Evolutionary conservation across 2,113 vertebrate genomes (phyloP).

Genomic region (Lepidothrix coronata): DNA sequence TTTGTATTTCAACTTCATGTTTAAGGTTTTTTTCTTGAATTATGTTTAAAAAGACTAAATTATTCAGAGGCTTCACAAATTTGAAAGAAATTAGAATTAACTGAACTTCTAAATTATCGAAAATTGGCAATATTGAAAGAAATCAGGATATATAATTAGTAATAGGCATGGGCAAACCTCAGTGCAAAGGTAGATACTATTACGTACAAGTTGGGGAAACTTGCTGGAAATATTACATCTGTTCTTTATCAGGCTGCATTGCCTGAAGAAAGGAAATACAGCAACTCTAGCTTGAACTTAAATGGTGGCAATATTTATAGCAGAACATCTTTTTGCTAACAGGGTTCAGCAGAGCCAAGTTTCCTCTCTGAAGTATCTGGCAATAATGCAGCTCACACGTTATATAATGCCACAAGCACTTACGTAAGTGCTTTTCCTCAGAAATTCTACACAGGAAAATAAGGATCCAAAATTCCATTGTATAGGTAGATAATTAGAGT

Average conservation of each 20-base stretch:
- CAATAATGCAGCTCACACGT: fast-evolving
- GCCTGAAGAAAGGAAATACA: background rate
- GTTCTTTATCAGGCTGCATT: background rate
- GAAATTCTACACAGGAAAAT: background rate
- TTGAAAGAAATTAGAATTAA: background rate
- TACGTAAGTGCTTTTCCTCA: background rate
- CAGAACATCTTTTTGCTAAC: background rate
- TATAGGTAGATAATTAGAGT: background rate
- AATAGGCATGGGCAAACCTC: background rate
- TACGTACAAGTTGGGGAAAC: background rate
- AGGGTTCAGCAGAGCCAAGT: background rate
- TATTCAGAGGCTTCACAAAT: background rate
- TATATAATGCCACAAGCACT: background rate
- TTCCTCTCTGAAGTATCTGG: background rate
- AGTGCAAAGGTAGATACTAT: background rate
- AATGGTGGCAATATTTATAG: background rate
- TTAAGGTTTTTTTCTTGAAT: background rate
- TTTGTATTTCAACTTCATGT: background rate
- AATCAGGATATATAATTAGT: background rate
- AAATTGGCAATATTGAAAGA: background rate
- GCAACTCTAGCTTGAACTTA: background rate
- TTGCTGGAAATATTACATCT: background rate
- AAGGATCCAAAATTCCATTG: background rate
- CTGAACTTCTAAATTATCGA: background rate
- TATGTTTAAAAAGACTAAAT: background rate